Evolutionary conservation across 2,888 invertebrate genomes (phyloP), one percentile per base, ranked within the genome.

Genomic region (Orchesella flavescens): DNA sequence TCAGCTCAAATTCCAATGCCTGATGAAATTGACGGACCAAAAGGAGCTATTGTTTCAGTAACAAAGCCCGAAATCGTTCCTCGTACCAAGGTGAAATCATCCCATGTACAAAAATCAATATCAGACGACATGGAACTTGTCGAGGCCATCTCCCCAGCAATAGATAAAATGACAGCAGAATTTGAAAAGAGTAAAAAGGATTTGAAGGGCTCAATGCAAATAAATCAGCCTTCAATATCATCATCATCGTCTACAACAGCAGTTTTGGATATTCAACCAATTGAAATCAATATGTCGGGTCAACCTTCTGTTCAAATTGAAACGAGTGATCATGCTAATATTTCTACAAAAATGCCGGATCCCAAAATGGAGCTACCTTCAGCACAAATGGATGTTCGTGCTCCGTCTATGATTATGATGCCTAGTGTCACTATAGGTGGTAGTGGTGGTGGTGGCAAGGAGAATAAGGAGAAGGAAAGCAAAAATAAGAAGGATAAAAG

Each of bases 141-240:
- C 13, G 87, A 87, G 74, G 87, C 87, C 55, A 87, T 87, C 34
- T 87, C 87, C 1, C 87, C 87, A 24, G 86, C 87, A 12, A 83
- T 87, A 61, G 80, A 74, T 13, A 83, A 86, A 85, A 87, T 87
- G 87, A 82, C 85, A 21, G 83, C 84, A 23, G 86, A 86, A 43
- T 84, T 82, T 69, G 85, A 83, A 46, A 79, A 23, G 19, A 65
- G 17, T 19, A 80, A 68, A 21, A 77, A 84, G 46, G 59, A 49
- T 12, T 72, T 80, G 21, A 72, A 79, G 10, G 81, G 76, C 43
- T 49, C 69, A 17, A 19, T 82, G 44, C 59, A 61, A 44, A 69
- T 66, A 46, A 13, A 49, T n/a, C 57, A 59, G 13, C 65, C 19
- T 44, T 19, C 44, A 9, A 19, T 13, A 9, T n/a, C 21, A 13